Base-by-base conservation (phyloP, 2,113 vertebrate genomes). In the Climacteris rufus region DNA sequence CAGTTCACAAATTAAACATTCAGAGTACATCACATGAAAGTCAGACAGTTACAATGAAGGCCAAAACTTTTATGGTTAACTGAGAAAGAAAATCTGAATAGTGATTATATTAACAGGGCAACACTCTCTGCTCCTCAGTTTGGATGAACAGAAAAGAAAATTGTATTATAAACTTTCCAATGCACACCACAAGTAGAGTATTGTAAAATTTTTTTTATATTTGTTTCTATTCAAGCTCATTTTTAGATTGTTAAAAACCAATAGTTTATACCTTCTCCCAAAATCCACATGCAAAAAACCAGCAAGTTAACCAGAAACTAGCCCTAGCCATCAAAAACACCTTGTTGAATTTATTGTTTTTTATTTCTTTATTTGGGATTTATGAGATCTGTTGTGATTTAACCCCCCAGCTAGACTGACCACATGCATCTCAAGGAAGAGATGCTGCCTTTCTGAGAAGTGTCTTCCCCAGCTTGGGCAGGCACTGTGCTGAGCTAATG, bases 1-100 rank as follows among this genome's bases (percentile, higher is more conserved):
- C 19, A 82, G 83, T 86, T 93, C 87, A 64, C 17, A 68, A 96
- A 69, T 90, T 87, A n/a, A 71, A 82, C 86, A 89, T 94, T 74
- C 39, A 63, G 21, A 50, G 33, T 78, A 69, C 15, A 75, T 37
- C 72, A 71, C 23, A 75, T 77, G 76, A 78, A 94, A 78, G 24
- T 70, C 60, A 50, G 65, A 63, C 65, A 35, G 5, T 10, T 44
- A 82, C 33, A 54, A 4, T 25, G 71, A 95, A 94, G 66, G n/a
- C 40, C 61, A 87, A 89, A 89, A 54, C 35, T 81, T 82, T 75
- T 40, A 77, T 63, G 27, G 18, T 35, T 94, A 85, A 71, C 31
- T 65, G 47, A 77, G 93, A 93, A 78, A 87, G 28, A 53, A 68
- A 44, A 56, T 45, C 31, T 65, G 40, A 72, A 69, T 31, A 86